phyloP scores from a whole-genome alignment of 2,888 invertebrate species.

The Synanthedon andrenaeformis region DNA sequence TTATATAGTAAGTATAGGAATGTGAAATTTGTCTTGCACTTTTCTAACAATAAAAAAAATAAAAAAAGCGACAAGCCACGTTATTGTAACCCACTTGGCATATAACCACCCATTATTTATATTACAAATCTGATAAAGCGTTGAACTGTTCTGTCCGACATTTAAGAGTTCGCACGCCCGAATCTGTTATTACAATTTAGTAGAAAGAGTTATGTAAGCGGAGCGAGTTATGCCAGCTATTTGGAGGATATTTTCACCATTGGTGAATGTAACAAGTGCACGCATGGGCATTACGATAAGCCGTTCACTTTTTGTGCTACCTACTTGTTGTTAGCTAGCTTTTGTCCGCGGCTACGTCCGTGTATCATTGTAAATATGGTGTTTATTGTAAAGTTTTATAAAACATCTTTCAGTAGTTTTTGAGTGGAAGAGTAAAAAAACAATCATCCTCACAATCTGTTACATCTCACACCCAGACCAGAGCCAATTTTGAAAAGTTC shows the following conservation, averaged over 20 bases:
- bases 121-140: slow-evolving; percentile 21
- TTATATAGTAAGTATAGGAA: too few species aligned
- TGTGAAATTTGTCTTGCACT: too few species aligned
- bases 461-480: too few species aligned
- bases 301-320: slow-evolving; percentile 29
- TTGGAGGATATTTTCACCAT: slow-evolving; percentile 20
- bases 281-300: slow-evolving; percentile 42
- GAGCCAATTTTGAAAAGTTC: too few species aligned
- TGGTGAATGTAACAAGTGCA: slow-evolving; percentile 38
- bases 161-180: slow-evolving; percentile 24
- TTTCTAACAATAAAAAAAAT: too few species aligned
- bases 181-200: slow-evolving; percentile 12
- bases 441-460: too few species aligned
- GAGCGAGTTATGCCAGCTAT: slow-evolving; percentile 15
- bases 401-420: too few species aligned
- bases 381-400: too few species aligned
- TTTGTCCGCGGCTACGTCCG: background rate
- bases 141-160: slow-evolving; percentile 20
- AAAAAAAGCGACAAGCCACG: too few species aligned
- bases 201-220: slow-evolving; percentile 25
- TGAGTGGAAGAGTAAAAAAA: too few species aligned
- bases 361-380: too few species aligned
- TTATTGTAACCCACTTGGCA: background rate
- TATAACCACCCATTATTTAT: slow-evolving; percentile 16
- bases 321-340: slow-evolving; percentile 7